Evolutionary conservation across 2,113 vertebrate species (phyloP), one percentile per base, ranked within the genome.

Genomic region (Catharus fuscescens): DNA sequence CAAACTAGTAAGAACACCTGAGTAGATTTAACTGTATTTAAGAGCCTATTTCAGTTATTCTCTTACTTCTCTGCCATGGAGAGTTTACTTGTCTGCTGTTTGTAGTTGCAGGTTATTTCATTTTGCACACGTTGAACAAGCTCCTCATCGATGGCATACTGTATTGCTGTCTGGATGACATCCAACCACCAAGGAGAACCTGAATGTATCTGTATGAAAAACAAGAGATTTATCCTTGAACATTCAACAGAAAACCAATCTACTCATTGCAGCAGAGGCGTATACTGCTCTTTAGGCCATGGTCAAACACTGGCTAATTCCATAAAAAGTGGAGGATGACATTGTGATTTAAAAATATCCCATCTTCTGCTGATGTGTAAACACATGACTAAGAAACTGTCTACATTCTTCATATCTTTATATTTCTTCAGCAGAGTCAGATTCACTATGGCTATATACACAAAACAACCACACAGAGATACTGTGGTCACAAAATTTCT

Each of bases 61-160:
- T 71, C 98, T 98, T 98, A 99, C 99, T 99, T 99, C 93, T 99
- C 99, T 92, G 98, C 99, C 99, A 99, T 99, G 92, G 99, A 99
- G 60, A 99, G 95, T 93, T 98, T 99, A 97, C 96, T 97, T 19
- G 96, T 97, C 95, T 99, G 98, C 84, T 99, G 99, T 88, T 99
- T 99, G 96, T 99, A 99, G 98, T 98, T 99, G 97, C 97, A 97
- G 2, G 98, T 98, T 92, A 99, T 98, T 97, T 99, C 99, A 3
- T 99, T 99, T 94, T 99, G 98, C 64, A 99, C 98, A 31, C 99
- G 98, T 14, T 98, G 98, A 91, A 98, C 98, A 92, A 99, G 98
- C 21, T 99, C 99, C 9, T 99, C 99, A 26, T 99, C 99, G 1
- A 98, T 95, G 71, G 98, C 97, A 96, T 98, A 98, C 50, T 99